Base-by-base conservation (phyloP, 2,888 invertebrate genomes). In the Drosophila borealis region DNA sequence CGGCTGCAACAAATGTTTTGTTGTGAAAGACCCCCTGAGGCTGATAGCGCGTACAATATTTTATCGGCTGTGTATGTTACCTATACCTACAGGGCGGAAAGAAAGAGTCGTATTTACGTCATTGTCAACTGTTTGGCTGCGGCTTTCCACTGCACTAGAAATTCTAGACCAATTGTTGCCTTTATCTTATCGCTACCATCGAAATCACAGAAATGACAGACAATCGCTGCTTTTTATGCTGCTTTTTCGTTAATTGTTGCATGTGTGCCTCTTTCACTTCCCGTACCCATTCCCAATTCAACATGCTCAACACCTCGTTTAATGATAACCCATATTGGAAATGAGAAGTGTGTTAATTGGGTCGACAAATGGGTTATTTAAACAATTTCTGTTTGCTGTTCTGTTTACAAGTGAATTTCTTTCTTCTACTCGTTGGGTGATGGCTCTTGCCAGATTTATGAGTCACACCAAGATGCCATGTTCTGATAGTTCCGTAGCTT, bases 141-240 rank as follows among this genome's bases (percentile, higher is more conserved):
- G 48, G 53, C 64, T 69, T 80, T 66, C 62, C 44, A 57, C 55
- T 57, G 57, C 60, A 19, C 37, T 34, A n/a, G 34, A 42, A 37
- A 55, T 36, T 46, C 25, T 45, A 46, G 45, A 17, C 45, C 41
- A n/a, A 55, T 36, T 45, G 10, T 49, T 19, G n/a, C 5, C 48
- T 77, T 29, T 86, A 86, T 86, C 84, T 85, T 83, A 88, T 88
- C 89, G 54, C 50, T 19, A 46, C 50, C 65, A 80, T 87, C 81
- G 73, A 70, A 88, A 86, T 88, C 87, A 86, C 74, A 67, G 55
- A 77, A 70, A 73, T 59, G 67, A 54, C 77, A 86, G 78, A 80
- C 86, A 86, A 80, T 68, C 71, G 73, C 61, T 72, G 29, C 29
- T 66, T 73, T 63, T 55, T 46, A 25, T 39, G 33, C 39, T 70